Percentiles rank a stretch among this genome's conserved stretches.
Evolutionary conservation across 64 coral and sea anemone genomes (phyloP).

Genomic region (Montipora efflorescens): DNA sequence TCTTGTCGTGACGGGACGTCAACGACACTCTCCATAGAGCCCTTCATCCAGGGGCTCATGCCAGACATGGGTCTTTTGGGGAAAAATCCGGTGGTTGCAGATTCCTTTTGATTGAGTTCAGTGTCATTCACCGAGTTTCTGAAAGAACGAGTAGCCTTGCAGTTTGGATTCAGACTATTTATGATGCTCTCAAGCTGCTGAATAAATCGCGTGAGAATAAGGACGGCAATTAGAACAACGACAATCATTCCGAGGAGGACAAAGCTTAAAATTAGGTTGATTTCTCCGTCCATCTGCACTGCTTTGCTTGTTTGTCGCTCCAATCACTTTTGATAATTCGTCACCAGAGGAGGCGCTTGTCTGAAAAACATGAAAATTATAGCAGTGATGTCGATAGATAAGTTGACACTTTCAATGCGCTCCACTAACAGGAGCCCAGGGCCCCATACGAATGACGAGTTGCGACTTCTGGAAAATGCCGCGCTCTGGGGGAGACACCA

Average conservation of each 20-base stretch:
- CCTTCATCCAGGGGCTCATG: background rate
- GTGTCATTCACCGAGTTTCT: background rate
- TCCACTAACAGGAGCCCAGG: too few species aligned
- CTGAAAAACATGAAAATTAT: background rate
- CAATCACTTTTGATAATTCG: background rate
- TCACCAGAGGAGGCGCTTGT: background rate
- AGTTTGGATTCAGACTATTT: background rate
- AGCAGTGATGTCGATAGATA: too few species aligned
- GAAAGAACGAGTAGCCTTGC: background rate
- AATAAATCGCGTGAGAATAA: background rate
- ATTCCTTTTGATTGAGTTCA: background rate
- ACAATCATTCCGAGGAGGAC: background rate
- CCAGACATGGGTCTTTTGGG: background rate
- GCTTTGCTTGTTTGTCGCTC: background rate
- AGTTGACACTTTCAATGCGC: too few species aligned
- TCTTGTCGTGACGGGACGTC: background rate
- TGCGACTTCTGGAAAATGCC: too few species aligned
- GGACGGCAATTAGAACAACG: background rate
- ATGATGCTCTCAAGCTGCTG: background rate
- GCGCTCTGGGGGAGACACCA: too few species aligned
- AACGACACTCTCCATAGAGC: slow-evolving; percentile 15
- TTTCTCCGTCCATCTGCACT: background rate
- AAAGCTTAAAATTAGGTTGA: background rate
- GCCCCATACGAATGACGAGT: too few species aligned
- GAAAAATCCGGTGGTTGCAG: background rate